Evolutionary conservation across 2,113 vertebrate species (phyloP).

Genomic region (Orycteropus afer): DNA sequence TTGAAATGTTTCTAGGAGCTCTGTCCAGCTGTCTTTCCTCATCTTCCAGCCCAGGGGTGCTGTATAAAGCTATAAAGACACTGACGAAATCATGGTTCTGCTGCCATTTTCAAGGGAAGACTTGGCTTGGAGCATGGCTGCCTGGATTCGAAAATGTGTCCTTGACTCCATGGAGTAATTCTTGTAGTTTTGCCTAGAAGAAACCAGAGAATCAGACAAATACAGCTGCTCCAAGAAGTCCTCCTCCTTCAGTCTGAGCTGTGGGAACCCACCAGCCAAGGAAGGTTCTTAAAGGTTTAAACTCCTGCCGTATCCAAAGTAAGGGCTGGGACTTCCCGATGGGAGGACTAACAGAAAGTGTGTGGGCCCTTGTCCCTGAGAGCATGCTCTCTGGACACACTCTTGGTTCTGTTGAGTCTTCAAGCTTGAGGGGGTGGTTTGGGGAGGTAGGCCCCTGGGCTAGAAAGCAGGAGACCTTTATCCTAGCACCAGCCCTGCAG

Average conservation of each 20-base stretch:
- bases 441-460: background rate
- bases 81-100: conserved; percentile 50
- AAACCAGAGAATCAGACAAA: conserved; percentile 70
- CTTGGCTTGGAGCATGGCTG: conserved; percentile 94
- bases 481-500: background rate
- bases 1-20: conserved; percentile 71
- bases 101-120: conserved; percentile 74
- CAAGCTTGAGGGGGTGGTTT: background rate
- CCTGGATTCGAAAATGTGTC: conserved; percentile 98
- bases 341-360: background rate
- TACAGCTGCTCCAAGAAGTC: background rate
- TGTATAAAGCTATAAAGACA: conserved; percentile 69
- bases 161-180: conserved; percentile 99
- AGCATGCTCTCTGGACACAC: background rate
- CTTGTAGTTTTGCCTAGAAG: conserved; percentile 96
- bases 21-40: conserved; percentile 45
- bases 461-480: background rate
- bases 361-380: background rate
- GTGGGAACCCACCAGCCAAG: background rate
- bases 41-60: conserved; percentile 2
- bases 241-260: background rate
- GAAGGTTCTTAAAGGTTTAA: background rate
- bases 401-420: background rate
- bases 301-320: background rate
- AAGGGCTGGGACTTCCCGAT: background rate